A percentile compares a stretch with the other conserved stretches of the same genome.
phyloP scores from a whole-genome alignment of 2,113 vertebrate genomes.

The Hipposideros armiger region DNA sequence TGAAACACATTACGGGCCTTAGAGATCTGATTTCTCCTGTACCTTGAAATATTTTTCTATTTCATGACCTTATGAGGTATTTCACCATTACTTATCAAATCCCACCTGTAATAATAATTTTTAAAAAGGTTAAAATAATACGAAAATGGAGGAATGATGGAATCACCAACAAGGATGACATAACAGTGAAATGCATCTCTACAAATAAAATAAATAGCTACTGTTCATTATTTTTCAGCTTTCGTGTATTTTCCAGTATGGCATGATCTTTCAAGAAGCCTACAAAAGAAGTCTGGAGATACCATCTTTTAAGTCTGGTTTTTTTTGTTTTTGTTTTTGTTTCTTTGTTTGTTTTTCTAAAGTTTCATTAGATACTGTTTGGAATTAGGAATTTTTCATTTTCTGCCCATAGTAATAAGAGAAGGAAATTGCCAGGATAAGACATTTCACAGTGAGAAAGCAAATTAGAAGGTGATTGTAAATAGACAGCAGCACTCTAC shows the following conservation, averaged over 20 bases:
- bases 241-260: neutral
- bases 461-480: neutral
- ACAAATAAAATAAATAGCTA: neutral
- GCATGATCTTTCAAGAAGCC: neutral
- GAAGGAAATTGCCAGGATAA: neutral
- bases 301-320: neutral
- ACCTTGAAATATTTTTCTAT: neutral
- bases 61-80: neutral
- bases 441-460: neutral
- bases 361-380: neutral
- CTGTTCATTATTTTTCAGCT: neutral
- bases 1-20: neutral
- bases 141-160: neutral
- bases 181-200: neutral
- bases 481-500: neutral
- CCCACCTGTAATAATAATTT: neutral
- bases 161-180: neutral
- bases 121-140: neutral
- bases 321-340: neutral
- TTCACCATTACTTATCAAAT: neutral
- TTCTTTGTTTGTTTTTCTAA: too few relatives aligned
- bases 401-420: neutral
- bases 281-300: neutral
- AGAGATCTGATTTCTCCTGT: neutral
- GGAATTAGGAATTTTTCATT: conserved; percentile 15